Evolutionary conservation across 2,797 vertebrate species (phyloP).

Genomic region (Epinephelus malabaricus): DNA sequence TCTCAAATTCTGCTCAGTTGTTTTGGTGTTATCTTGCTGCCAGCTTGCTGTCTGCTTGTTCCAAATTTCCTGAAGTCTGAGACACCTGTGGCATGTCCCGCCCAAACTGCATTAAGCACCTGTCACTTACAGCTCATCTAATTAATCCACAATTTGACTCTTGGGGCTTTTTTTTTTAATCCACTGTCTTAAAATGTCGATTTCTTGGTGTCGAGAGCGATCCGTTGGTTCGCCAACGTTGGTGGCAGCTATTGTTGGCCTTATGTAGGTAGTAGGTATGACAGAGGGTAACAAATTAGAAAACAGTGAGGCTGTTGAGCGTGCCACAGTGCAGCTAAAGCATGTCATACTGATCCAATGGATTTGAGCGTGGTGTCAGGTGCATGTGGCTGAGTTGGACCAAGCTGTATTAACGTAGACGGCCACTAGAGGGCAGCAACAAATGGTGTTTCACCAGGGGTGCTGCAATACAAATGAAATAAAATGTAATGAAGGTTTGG

Average conservation of each 20-base stretch:
- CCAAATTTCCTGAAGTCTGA: neutral
- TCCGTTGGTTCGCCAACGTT: neutral
- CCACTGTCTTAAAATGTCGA: neutral
- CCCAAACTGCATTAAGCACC: slow-evolving; percentile 6
- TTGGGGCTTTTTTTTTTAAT: neutral
- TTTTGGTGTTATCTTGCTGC: neutral
- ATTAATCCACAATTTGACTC: slow-evolving; percentile 5
- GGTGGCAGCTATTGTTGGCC: neutral
- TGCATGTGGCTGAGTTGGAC: slow-evolving; percentile 15
- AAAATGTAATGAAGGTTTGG: neutral
- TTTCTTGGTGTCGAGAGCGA: neutral
- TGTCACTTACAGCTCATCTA: slow-evolving; percentile 13
- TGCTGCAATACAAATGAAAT: slow-evolving; percentile 3
- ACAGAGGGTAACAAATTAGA: neutral
- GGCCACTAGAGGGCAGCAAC: slow-evolving; percentile 70
- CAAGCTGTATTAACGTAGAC: neutral
- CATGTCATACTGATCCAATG: neutral
- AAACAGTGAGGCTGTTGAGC: neutral
- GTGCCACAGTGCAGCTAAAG: neutral
- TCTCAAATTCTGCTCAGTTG: neutral
- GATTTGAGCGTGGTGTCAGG: slow-evolving; percentile 21
- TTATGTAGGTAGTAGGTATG: neutral
- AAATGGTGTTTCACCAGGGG: neutral
- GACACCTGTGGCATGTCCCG: neutral
- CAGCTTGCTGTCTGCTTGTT: slow-evolving; percentile 7